Evolutionary conservation across 2,888 invertebrate species (phyloP), one percentile per base, ranked within the genome.

Genomic region (Protodeltote pygarga): DNA sequence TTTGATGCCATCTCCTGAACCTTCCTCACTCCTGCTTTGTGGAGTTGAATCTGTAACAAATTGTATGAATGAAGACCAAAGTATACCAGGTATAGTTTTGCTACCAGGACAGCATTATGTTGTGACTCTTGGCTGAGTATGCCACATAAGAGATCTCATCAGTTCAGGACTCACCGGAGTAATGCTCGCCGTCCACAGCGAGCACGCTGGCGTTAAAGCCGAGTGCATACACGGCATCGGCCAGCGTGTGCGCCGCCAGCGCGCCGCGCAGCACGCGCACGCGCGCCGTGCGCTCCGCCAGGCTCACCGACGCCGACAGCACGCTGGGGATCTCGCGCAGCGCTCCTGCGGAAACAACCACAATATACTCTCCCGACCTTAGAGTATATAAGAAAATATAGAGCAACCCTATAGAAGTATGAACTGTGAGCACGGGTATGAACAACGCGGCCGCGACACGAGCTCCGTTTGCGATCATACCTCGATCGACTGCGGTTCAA

Each of bases 181-280:
- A 47, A 0, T 32, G 35, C 0, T 71, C 54, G 0, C 75, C 79
- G 17, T 80, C 73, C 0, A 77, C 73, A 1, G 62, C 69, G 0
- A 78, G 40, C 3, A 87, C 55, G 0, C 62, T 38, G 0, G 96
- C 95, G 37, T 95, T 95, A 75, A 97, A 97, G 0, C 97, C 97
- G 93, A 97, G 95, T 52, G 95, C 95, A 66, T 95, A 94, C 24
- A 98, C 95, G 41, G 93, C 92, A 45, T 94, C 94, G 0, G 94
- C 94, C 39, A 98, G 93, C 54, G 93, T 85, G 5, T 88, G 85
- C 0, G 95, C 89, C 2, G 92, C 90, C 4, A 94, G 73, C 8
- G 89, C 71, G 0, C 73, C 83, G 0, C 89, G 81, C 49, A 92
- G 81, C 79, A 93, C 96, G 9, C 93, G 88, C 14, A 97, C 93